Base-by-base conservation (phyloP, 2,797 vertebrate species). In the Babyrousa celebensis region DNA sequence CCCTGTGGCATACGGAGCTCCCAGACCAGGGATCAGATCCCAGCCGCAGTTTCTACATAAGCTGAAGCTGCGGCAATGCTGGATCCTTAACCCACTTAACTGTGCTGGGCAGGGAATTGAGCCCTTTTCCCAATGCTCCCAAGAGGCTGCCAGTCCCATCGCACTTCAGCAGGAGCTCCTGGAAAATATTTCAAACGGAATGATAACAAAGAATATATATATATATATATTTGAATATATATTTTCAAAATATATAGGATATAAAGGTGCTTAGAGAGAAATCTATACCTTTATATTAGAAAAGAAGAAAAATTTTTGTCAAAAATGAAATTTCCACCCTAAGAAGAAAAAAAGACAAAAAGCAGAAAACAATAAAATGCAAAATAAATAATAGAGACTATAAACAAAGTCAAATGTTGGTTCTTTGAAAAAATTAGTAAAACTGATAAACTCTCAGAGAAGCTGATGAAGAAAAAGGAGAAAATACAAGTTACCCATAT, bases 391-490 rank as follows among this genome's bases (percentile, higher is more conserved):
- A 36, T n/a, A 86, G 21, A 82, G 63, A 80, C 87, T 62, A 90
- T 60, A 79, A 87, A 79, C 65, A 90, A 91, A 84, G 8, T 8
- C 36, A 36, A 78, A 88, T 11, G 0, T 11, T 87, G 1, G 2
- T 89, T 75, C 32, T 91, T 70, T 85, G 18, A 6, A 79, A 85
- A 80, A 25, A 72, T 87, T 67, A 90, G 84, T 89, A 84, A 87
- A 96, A 83, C 56, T 68, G 43, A 54, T 48, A 71, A 72, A 5
- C 8, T 14, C 23, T 71, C 56, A 93, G 68, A 86, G 43, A 65
- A 3, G 20, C 23, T 32, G 54, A 77, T 87, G 16, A 86, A 96
- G 85, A 40, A 58, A 32, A 75, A 75, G 4, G 23, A 71, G 67
- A 84, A 83, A 60, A 15, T n/a, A 10, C 18, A 21, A 40, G 16